These are phyloP conservation scores for Pygoscelis adeliae DNA, from an alignment of 2,113 vertebrate genomes.

Conservation along the genomic window DNA sequence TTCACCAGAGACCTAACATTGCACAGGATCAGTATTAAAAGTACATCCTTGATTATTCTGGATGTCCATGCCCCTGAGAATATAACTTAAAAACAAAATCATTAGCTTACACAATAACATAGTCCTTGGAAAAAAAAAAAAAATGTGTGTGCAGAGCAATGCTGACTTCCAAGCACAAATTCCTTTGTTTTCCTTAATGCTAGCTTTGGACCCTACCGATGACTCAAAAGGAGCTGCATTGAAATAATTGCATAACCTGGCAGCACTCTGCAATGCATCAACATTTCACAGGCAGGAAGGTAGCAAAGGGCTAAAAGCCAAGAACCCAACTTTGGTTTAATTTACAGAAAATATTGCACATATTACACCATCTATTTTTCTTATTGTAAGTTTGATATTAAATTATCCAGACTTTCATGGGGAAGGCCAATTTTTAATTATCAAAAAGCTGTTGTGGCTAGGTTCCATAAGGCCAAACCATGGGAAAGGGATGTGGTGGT, in stretches of 20 bases:
- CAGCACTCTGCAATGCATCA: neutral
- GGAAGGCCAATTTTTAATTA: neutral
- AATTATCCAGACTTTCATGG: neutral
- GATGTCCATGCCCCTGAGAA: neutral
- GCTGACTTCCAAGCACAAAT: slow-evolving; percentile 47
- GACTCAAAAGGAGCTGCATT: neutral
- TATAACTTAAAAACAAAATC: slow-evolving; percentile 52
- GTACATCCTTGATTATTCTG: slow-evolving; percentile 1
- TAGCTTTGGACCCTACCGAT: neutral
- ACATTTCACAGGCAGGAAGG: neutral
- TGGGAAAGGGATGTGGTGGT: neutral
- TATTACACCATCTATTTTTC: neutral
- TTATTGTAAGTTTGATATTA: neutral
- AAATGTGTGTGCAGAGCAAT: neutral
- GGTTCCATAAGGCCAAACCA: neutral
- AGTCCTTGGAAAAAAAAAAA: neutral
- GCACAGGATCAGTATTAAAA: neutral
- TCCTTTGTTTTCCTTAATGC: slow-evolving; percentile 38
- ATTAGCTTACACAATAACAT: slow-evolving; percentile 10
- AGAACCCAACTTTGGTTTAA: neutral
- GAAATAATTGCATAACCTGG: neutral
- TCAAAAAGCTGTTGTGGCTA: neutral
- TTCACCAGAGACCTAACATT: neutral
- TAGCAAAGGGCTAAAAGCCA: neutral
- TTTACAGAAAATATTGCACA: neutral